These are phyloP conservation scores for Quadroppia sp. DNA, from an alignment of 2,888 invertebrate genomes.

Conservation along the genomic window DNA sequence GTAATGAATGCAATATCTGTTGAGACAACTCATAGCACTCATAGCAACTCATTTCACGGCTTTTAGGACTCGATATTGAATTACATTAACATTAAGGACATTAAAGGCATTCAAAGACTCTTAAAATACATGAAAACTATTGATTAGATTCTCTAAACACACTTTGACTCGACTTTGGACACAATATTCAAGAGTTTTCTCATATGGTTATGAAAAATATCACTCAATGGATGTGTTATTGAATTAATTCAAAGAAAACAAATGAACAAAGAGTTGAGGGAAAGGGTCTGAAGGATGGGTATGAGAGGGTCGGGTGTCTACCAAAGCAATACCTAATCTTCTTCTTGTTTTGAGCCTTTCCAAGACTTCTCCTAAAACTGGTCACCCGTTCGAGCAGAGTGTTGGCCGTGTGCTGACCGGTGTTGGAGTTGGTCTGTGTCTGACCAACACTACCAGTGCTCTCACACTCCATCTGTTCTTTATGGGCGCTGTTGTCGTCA, in stretches of 20 bases:
- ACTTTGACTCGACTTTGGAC: background rate
- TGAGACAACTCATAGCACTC: background rate
- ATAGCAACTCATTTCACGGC: constrained; percentile 27
- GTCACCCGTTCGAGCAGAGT: constrained; percentile 38
- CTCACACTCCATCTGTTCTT: background rate
- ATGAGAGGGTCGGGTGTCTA: background rate
- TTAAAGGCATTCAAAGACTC: constrained; percentile 16
- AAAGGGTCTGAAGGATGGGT: background rate
- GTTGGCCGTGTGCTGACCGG: constrained; percentile 3
- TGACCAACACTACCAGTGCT: background rate
- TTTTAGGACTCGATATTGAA: constrained; percentile 8
- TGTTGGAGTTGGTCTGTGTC: too few relatives aligned
- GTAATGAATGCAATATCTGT: constrained; percentile 9
- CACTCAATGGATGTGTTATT: too few relatives aligned
- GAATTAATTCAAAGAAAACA: background rate
- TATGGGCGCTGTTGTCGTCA: constrained; percentile 23
- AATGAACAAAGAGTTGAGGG: background rate
- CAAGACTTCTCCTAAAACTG: constrained; percentile 39
- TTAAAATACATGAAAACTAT: constrained; percentile 4
- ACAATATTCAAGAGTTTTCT: constrained; percentile 18
- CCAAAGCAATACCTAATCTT: constrained; percentile 35
- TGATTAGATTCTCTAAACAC: background rate
- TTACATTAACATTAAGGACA: constrained; percentile 24
- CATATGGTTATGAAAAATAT: too few relatives aligned
- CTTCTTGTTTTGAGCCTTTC: constrained; percentile 35